These are phyloP conservation scores for Cyaniris semiargus DNA, from an alignment of 2,888 invertebrate genomes.

Conservation along the genomic window DNA sequence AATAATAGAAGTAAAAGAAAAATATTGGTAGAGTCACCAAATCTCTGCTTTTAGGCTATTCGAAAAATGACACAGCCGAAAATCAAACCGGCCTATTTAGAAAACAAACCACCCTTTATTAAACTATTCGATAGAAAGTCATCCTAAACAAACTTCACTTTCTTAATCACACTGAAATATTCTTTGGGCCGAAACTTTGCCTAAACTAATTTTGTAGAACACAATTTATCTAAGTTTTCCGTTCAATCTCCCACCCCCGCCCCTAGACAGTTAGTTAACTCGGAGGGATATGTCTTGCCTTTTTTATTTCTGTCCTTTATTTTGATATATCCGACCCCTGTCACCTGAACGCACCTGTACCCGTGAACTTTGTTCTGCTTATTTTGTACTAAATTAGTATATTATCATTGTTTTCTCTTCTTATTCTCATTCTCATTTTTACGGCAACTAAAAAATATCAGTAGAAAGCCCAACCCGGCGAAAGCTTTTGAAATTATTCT, in stretches of 20 bases:
- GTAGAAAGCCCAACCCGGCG: not conserved
- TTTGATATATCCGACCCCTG: conserved; percentile 26
- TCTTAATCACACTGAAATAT: conserved; percentile 9
- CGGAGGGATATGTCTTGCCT: conserved; percentile 11
- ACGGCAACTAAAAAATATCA: not conserved
- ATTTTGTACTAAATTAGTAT: conserved; percentile 2
- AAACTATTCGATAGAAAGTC: not conserved
- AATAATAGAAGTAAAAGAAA: no score
- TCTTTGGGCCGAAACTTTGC: not conserved
- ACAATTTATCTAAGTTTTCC: conserved; percentile 20
- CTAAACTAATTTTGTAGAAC: conserved; percentile 16
- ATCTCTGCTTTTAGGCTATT: not conserved
- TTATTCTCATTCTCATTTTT: not conserved
- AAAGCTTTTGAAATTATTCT: not conserved
- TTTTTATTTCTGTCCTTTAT: conserved; percentile 23
- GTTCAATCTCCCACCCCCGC: conserved; percentile 6
- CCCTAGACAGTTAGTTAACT: conserved; percentile 20
- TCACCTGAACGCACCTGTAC: conserved; percentile 28
- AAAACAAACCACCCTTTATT: not conserved
- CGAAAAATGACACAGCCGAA: no score
- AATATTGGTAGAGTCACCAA: not conserved
- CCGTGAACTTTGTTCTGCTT: not conserved
- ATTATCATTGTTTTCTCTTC: not conserved
- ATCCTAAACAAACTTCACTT: not conserved
- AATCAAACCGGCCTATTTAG: no score